Evolutionary conservation across 2,113 vertebrate species (phyloP).

Genomic region (Orcinus orca): DNA sequence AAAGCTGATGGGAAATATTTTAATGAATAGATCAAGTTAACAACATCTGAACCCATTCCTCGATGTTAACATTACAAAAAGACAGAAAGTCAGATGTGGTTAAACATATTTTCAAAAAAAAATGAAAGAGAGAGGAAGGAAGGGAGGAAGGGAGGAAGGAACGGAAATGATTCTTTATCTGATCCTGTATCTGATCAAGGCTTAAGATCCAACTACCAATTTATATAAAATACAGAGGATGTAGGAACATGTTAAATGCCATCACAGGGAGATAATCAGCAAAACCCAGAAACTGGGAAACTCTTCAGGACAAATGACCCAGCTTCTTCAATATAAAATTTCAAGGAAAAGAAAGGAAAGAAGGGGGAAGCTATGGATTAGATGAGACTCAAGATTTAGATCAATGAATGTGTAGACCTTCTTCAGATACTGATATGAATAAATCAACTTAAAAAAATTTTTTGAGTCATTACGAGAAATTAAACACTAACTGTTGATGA

Average conservation of each 20-base stretch:
- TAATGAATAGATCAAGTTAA: slow-evolving; percentile 32
- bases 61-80: slow-evolving; percentile 13
- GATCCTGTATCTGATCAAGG: slow-evolving; percentile 24
- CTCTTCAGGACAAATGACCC: background rate
- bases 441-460: background rate
- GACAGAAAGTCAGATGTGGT: background rate
- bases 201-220: slow-evolving; percentile 17
- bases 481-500: background rate
- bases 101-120: background rate
- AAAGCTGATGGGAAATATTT: slow-evolving; percentile 35
- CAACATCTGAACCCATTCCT: background rate
- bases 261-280: background rate
- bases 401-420: background rate
- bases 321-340: slow-evolving; percentile 47
- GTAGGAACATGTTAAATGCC: background rate
- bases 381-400: slow-evolving; percentile 1
- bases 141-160: background rate
- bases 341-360: background rate
- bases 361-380: background rate
- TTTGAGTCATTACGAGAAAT: background rate
- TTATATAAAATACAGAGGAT: background rate
- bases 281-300: slow-evolving; percentile 32
- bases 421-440: background rate
- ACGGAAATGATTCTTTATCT: background rate
- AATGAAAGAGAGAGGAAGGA: background rate